phyloP scores from a whole-genome alignment of 1,140 invertebrate genomes.

The Zophobas atratus region DNA sequence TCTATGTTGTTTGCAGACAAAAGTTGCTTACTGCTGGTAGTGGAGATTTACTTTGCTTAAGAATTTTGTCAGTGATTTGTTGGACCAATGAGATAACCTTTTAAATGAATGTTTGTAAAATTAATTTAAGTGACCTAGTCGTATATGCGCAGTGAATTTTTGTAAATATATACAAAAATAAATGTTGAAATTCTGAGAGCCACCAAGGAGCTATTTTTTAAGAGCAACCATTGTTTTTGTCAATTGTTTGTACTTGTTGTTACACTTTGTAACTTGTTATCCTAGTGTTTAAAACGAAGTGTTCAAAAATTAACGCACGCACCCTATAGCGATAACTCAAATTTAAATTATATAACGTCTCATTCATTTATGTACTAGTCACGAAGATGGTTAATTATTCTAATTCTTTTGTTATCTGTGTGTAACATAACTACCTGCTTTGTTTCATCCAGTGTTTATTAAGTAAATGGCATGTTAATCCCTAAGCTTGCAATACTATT shows the following conservation, averaged over 20 bases:
- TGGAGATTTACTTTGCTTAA: conserved; percentile 50
- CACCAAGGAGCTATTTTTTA: conserved; percentile 22
- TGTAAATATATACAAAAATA: conserved; percentile 42
- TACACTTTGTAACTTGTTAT: conserved; percentile 52
- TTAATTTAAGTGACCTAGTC: conserved; percentile 59
- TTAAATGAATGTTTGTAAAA: conserved; percentile 56
- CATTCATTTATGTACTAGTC: conserved; percentile 47
- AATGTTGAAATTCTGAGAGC: conserved; percentile 33
- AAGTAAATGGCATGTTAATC: conserved; percentile 38
- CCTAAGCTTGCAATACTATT: conserved; percentile 46
- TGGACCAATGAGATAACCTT: conserved; percentile 60
- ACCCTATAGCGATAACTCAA: conserved; percentile 22
- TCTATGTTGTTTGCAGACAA: conserved; percentile 32
- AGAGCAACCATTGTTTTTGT: conserved; percentile 50
- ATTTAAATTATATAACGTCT: conserved; percentile 33
- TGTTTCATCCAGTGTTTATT: conserved; percentile 40
- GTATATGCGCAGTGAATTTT: conserved; percentile 50
- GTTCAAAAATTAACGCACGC: conserved; percentile 35
- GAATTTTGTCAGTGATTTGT: conserved; percentile 59
- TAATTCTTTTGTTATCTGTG: conserved; percentile 37
- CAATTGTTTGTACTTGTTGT: conserved; percentile 51
- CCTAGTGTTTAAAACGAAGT: conserved; percentile 41
- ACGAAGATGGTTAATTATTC: conserved; percentile 41
- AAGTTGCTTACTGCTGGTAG: conserved; percentile 50
- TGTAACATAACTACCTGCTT: conserved; percentile 27